Evolutionary conservation across 1,140 invertebrate species (phyloP).

Genomic region (Rhopalosiphum maidis): DNA sequence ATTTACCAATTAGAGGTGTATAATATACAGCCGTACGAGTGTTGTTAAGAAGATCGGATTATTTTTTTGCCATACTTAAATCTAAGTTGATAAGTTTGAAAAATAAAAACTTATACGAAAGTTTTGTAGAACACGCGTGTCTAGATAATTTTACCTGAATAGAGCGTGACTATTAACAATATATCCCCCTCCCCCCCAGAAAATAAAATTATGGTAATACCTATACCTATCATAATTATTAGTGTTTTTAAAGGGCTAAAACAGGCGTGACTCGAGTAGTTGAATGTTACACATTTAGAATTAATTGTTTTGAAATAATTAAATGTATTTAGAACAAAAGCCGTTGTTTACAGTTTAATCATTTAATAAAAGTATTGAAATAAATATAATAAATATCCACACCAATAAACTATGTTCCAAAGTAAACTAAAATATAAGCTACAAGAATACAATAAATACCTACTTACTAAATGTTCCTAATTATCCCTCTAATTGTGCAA

Average conservation of each 20-base stretch:
- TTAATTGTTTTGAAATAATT: slow-evolving; percentile 16
- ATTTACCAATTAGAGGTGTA: background rate
- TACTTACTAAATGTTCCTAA: background rate
- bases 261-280: background rate
- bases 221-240: background rate
- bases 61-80: background rate
- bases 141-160: background rate
- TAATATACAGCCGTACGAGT: background rate
- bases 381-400: background rate
- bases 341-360: background rate
- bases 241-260: slow-evolving; percentile 2
- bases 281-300: background rate
- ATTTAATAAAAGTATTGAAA: too few species aligned
- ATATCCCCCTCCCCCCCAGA: background rate
- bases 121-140: background rate
- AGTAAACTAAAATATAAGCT: background rate
- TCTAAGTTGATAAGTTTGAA: background rate
- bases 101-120: background rate
- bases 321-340: background rate
- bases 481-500: background rate
- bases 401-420: background rate
- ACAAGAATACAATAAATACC: background rate
- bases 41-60: background rate
- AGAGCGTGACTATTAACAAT: slow-evolving; percentile 27
- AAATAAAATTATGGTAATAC: background rate